Evolutionary conservation across 2,888 invertebrate genomes (phyloP), one percentile per base, ranked within the genome.

Genomic region (Drosophila mettleri): DNA sequence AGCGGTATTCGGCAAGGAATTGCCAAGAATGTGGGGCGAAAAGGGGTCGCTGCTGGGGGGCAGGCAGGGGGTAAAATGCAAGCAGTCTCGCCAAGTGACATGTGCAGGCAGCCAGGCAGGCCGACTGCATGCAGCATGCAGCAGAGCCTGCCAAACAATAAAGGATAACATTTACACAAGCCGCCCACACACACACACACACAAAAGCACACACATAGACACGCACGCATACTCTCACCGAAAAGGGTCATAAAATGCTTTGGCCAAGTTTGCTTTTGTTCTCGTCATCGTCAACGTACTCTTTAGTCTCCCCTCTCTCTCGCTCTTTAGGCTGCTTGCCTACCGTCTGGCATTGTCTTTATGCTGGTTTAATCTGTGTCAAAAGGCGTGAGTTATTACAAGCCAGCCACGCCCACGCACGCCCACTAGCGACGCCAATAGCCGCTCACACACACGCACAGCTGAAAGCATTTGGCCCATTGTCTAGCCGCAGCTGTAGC

Each of bases 351-450:
- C 84, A 86, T 83, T 83, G 86, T 83, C 82, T 86, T 84, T 76
- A 83, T 84, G 85, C 89, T 70, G 87, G 79, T 76, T 88, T 85
- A 88, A 85, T 85, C 85, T 85, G 85, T 85, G 89, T 88, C 89
- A 85, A 85, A 87, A 85, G 85, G 88, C 89, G 87, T 85, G 87
- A 85, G 89, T 85, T 88, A 88, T 85, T 87, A 85, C 89, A 85
- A 88, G 71, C 81, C 68, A 62, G 54, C 74, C 80, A 80, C 88
- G 88, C 88, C 81, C 86, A 49, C 51, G 36, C 51, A 66, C 81
- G 63, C 70, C 67, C 69, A 64, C 31, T 39, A 57, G 38, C 53
- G 52, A 43, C 59, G 52, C 73, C 73, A 66, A 74, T 51, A 61
- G 53, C 24, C 36, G 20, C 58, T 55, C 46, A 55, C 54, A 54